These are phyloP conservation scores for Eidolon dupreanum DNA, from an alignment of 2,797 vertebrate genomes.

Conservation along the genomic window DNA sequence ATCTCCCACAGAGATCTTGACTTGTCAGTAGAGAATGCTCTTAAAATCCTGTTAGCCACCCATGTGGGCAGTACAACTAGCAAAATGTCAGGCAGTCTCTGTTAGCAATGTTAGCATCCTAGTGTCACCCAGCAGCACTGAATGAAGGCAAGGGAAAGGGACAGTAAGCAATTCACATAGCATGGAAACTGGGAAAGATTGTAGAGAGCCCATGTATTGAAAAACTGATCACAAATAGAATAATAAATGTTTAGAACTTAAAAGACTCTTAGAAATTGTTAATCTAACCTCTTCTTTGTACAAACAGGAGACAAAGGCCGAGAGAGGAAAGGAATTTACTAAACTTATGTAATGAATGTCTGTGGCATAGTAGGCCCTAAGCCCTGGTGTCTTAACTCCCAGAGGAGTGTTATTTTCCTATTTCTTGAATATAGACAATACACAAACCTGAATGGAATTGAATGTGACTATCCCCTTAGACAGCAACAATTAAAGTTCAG, in stretches of 20 bases:
- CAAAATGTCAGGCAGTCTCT: slow-evolving; percentile 11
- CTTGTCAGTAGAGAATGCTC: slow-evolving; percentile 75
- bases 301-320: not conserved
- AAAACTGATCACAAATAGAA: not conserved
- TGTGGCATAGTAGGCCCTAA: not conserved
- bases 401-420: not conserved
- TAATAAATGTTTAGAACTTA: not conserved
- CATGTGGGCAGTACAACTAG: slow-evolving; percentile 46
- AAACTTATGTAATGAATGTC: not conserved
- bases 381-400: not conserved
- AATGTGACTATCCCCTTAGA: not conserved
- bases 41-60: slow-evolving; percentile 76
- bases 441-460: not conserved
- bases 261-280: not conserved
- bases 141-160: not conserved
- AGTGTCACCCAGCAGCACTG: not conserved
- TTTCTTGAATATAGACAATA: not conserved
- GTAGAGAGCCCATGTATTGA: not conserved
- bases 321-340: not conserved
- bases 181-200: not conserved
- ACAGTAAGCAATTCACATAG: not conserved
- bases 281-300: not conserved
- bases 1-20: slow-evolving; percentile 71
- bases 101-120: not conserved
- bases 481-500: not conserved